Evolutionary conservation across 2,797 vertebrate genomes (phyloP).

Genomic region (Helostoma temminkii): DNA sequence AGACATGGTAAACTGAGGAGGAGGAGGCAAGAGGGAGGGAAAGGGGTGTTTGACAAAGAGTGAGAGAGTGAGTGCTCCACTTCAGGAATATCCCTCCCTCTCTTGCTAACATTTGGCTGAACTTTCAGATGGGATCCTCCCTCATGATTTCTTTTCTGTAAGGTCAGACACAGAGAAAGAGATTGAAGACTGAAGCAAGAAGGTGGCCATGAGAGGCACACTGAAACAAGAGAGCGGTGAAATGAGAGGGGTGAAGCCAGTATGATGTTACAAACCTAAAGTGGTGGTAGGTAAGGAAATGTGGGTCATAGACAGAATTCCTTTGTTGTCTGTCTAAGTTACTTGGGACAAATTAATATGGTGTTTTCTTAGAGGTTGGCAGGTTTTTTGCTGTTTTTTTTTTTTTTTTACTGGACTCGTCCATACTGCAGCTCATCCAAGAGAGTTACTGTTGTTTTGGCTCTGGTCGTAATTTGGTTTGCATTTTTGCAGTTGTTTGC

Average conservation of each 20-base stretch:
- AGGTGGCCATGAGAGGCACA: constrained; percentile 53
- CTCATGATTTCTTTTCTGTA: constrained; percentile 89
- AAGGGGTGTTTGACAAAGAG: constrained; percentile 71
- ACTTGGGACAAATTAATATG: too few species aligned
- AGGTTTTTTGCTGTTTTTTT: too few species aligned
- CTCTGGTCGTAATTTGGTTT: too few species aligned
- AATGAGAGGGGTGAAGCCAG: constrained; percentile 76
- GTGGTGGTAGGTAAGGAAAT: constrained; percentile 71
- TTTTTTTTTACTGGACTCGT: too few species aligned
- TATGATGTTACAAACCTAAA: constrained; percentile 88
- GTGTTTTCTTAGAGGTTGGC: too few species aligned
- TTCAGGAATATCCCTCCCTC: constrained; percentile 89
- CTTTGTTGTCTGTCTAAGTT: neutral
- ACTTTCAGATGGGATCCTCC: constrained; percentile 96
- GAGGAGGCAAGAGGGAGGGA: constrained; percentile 31
- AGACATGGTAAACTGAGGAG: constrained; percentile 58
- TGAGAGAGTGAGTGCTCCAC: constrained; percentile 87
- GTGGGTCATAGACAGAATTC: constrained; percentile 43
- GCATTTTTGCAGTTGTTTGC: too few species aligned
- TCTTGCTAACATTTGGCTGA: constrained; percentile 99
- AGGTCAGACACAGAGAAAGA: constrained; percentile 83
- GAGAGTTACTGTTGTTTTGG: too few species aligned
- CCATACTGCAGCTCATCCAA: too few species aligned
- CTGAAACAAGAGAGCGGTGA: constrained; percentile 19
- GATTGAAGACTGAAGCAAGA: constrained; percentile 81